Base-by-base conservation (phyloP, 2,888 invertebrate genomes). In the Fissipunctia ypsillon region DNA sequence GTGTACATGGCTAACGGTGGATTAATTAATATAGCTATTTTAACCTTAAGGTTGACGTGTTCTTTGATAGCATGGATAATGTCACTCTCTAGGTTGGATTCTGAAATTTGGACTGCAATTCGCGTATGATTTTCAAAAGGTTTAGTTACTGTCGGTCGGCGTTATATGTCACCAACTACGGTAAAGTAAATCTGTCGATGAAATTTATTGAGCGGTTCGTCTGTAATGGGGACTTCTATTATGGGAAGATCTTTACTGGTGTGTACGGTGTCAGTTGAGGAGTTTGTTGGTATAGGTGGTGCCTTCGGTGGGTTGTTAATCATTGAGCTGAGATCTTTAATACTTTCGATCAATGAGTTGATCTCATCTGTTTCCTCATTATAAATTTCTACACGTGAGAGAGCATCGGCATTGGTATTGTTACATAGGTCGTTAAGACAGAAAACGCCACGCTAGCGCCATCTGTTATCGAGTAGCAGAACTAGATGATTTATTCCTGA, bases 191-290 rank as follows among this genome's bases (percentile, higher is more conserved):
- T n/a, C n/a, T n/a, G n/a, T n/a, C n/a, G n/a, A n/a, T n/a, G n/a
- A n/a, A 65, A 65, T 41, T 38, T 65, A 25, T 65, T 65, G 38
- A 65, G 65, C 2, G 65, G 52, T 41, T 65, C 65, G 7, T 65
- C 65, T 25, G 65, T 65, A 9, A 65, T 65, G 3, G 65, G 65
- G 12, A 65, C 5, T 38, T 65, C 52, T 7, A 65, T 0, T 38
- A 52, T 65, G 0, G 65, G 52, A 3, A 52, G 25, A 25, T 65
- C 65, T 12, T 65, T 35, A 65, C 19, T 52, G 2, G 38, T 65
- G 5, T 52, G 52, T 0, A 25, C 50, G 9, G 65, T 65, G n/a
- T 35, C 38, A 25, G 7, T 52, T 2, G 14, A 16, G 52, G 25
- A 7, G 16, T 52, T 25, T 16, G 3, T 3, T 16, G 52, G 52